Conservation (phyloP, 2,113 vertebrate species). For the Daboia siamensis region DNA sequence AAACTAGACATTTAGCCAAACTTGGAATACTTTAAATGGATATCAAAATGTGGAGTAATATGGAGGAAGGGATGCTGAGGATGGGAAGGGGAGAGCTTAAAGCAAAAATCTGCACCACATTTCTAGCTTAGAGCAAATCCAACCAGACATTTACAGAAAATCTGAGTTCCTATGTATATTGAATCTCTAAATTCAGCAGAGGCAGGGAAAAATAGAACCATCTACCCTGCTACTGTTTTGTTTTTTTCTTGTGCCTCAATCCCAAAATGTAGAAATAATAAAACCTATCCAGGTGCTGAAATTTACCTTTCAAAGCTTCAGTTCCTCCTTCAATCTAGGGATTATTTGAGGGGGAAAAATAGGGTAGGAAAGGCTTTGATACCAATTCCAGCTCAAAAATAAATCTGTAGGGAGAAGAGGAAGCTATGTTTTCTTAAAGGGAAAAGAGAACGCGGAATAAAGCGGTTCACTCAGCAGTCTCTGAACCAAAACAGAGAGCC, state of each 20-base stretch:
- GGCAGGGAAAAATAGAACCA: not conserved
- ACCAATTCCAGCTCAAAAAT: not conserved
- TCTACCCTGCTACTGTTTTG: not conserved
- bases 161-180: not conserved
- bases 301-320: not conserved
- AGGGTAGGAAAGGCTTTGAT: not conserved
- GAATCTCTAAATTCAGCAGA: not conserved
- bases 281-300: not conserved
- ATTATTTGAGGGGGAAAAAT: not conserved
- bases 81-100: not conserved
- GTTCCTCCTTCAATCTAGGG: not conserved
- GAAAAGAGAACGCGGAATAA: not conserved
- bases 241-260: not conserved
- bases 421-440: not conserved
- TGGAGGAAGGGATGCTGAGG: not conserved
- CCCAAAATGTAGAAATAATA: not conserved
- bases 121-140: not conserved
- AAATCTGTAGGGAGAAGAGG: not conserved
- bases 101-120: not conserved
- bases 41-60: not conserved
- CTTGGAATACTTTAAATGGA: not conserved
- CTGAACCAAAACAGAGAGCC: not conserved
- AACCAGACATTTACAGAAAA: not conserved
- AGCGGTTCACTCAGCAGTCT: not conserved
- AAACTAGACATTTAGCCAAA: slow-evolving; percentile 8